These are phyloP conservation scores for Acrocyrtus sp. DNA, from an alignment of 2,888 invertebrate species.

Conservation along the genomic window DNA sequence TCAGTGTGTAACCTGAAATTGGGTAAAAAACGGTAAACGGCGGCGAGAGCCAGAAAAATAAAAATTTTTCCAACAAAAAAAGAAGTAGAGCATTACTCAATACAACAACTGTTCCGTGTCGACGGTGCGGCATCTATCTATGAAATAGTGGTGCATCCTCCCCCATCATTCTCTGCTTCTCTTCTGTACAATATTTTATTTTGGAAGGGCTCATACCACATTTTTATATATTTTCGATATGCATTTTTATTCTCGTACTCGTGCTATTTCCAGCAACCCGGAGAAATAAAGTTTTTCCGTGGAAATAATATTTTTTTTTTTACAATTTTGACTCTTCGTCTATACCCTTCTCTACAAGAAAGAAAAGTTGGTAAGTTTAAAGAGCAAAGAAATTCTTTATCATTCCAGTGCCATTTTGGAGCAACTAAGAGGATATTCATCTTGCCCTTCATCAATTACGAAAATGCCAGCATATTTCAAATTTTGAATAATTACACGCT, in stretches of 20 bases:
- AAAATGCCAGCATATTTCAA: conserved; percentile 58
- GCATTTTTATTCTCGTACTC: too few species aligned
- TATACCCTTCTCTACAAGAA: neutral
- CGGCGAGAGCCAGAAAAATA: too few species aligned
- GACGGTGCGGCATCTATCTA: conserved; percentile 27
- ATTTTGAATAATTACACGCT: conserved; percentile 57
- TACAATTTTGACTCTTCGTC: neutral
- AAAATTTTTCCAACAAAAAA: too few species aligned
- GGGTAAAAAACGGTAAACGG: neutral
- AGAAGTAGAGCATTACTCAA: conserved; percentile 29
- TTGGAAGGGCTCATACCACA: neutral
- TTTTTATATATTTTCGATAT: too few species aligned
- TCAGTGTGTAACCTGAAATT: neutral
- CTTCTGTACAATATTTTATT: conserved; percentile 7
- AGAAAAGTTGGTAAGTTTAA: neutral
- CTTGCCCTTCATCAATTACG: conserved; percentile 56
- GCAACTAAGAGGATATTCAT: conserved; percentile 48
- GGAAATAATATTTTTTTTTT: too few species aligned
- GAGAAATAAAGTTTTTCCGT: too few species aligned
- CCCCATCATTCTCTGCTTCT: neutral
- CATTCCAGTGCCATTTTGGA: conserved; percentile 40
- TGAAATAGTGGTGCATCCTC: conserved; percentile 17
- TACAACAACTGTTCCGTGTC: conserved; percentile 48
- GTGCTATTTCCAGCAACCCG: too few species aligned
- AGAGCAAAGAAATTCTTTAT: conserved; percentile 49